Conservation (phyloP, 2,797 vertebrate species). For the Molossus alvarezi region DNA sequence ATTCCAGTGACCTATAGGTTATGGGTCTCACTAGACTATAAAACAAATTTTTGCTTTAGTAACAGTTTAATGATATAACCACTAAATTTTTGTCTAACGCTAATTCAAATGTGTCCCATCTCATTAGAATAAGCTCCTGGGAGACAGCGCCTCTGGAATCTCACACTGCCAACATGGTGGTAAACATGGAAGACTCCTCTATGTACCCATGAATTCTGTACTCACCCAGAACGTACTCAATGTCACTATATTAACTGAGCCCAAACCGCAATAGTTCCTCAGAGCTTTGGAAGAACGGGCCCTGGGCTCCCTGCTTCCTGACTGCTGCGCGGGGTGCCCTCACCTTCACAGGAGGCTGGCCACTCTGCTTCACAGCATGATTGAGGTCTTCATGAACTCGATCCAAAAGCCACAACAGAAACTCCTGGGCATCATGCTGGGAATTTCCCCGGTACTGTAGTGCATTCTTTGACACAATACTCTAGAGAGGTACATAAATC, state of each 20-base stretch:
- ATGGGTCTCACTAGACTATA: background rate
- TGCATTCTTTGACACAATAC: conserved; percentile 96
- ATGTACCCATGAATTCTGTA: background rate
- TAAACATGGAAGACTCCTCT: background rate
- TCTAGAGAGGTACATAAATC: conserved; percentile 89
- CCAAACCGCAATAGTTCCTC: background rate
- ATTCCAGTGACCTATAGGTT: background rate
- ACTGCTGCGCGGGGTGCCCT: background rate
- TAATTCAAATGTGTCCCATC: background rate
- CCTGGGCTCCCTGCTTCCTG: background rate
- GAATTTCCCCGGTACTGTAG: conserved; percentile 97
- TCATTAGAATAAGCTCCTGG: background rate
- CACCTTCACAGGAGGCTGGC: conserved; percentile 94
- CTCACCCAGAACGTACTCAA: background rate
- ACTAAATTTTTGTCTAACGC: background rate
- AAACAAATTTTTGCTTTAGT: conserved; percentile 41
- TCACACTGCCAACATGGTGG: background rate
- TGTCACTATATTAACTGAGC: background rate
- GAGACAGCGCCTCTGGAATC: background rate
- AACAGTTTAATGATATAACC: background rate
- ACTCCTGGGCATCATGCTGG: conserved; percentile 99
- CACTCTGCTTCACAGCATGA: conserved; percentile 92
- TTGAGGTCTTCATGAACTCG: conserved; percentile 98
- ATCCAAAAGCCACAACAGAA: conserved; percentile 99
- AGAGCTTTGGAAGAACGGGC: background rate